Percentiles rank a stretch among this genome's conserved stretches.
Conservation (phyloP, 2,888 invertebrate genomes). For the Priocnemis perturbator region DNA sequence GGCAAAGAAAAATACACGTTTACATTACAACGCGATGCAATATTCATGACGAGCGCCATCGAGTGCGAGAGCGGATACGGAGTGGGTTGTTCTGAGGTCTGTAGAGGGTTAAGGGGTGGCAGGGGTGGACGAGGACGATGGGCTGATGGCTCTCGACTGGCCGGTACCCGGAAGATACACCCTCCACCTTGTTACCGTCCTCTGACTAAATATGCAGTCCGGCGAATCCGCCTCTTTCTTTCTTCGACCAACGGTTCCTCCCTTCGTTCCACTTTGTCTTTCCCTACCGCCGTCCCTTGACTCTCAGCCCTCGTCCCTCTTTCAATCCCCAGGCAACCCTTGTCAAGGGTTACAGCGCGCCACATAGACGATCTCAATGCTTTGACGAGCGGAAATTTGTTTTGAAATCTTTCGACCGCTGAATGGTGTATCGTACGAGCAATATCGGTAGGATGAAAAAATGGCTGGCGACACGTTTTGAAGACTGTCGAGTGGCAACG, state of each 20-base stretch:
- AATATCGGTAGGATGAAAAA: too few relatives aligned
- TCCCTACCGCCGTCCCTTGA: not conserved
- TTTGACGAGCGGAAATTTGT: not conserved
- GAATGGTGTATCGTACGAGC: too few relatives aligned
- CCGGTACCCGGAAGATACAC: slow-evolving; percentile 43
- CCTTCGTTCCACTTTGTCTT: slow-evolving; percentile 2
- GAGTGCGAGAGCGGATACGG: slow-evolving; percentile 25
- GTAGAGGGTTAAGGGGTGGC: slow-evolving; percentile 27
- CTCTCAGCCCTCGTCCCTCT: not conserved
- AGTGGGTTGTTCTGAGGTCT: slow-evolving; percentile 45
- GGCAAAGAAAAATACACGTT: not conserved
- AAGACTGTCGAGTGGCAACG: too few relatives aligned
- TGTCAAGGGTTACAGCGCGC: slow-evolving; percentile 1
- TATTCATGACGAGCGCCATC: slow-evolving; percentile 54
- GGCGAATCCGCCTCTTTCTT: slow-evolving; percentile 29
- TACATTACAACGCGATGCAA: slow-evolving; percentile 53
- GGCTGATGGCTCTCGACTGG: slow-evolving; percentile 49
- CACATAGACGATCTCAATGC: not conserved
- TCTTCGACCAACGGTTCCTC: slow-evolving; percentile 20
- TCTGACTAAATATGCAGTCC: slow-evolving; percentile 52
- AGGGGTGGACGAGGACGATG: slow-evolving; percentile 24
- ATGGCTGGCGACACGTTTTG: too few relatives aligned
- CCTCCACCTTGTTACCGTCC: slow-evolving; percentile 51
- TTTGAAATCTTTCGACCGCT: too few relatives aligned
- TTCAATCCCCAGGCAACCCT: not conserved